phyloP scores from a whole-genome alignment of 1,140 invertebrate genomes.

The Tetramorium simillimum region DNA sequence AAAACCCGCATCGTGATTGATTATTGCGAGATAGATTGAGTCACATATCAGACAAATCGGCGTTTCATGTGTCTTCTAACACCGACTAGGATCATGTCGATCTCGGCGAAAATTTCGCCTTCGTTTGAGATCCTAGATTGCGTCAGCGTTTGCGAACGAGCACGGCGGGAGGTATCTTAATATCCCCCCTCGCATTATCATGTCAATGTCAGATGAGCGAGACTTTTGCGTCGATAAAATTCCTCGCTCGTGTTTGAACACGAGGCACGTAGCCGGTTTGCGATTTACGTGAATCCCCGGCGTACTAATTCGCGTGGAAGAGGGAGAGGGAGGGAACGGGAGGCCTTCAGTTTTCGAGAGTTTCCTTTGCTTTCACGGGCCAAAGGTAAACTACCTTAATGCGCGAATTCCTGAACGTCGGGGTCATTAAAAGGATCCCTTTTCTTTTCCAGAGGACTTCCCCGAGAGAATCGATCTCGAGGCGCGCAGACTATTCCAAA shows the following conservation, averaged over 20 bases:
- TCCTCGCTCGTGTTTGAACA: slow-evolving; percentile 11
- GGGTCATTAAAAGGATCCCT: background rate
- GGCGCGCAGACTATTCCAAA: slow-evolving; percentile 75
- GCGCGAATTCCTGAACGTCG: background rate
- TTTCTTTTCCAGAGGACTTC: slow-evolving; percentile 77
- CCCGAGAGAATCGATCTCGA: slow-evolving; percentile 78
- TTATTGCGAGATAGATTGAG: background rate
- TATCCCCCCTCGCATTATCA: background rate
- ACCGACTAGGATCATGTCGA: background rate
- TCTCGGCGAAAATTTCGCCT: slow-evolving; percentile 23
- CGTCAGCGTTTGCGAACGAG: background rate
- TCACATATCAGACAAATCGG: background rate
- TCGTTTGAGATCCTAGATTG: background rate
- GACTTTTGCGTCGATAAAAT: background rate
- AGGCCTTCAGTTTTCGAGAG: background rate
- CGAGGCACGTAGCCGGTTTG: slow-evolving; percentile 53
- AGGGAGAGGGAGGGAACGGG: background rate
- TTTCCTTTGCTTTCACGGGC: background rate
- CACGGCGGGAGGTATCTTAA: background rate
- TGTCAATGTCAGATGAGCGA: slow-evolving; percentile 48
- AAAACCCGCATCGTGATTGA: background rate
- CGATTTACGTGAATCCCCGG: slow-evolving; percentile 26
- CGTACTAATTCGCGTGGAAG: slow-evolving; percentile 8
- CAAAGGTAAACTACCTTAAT: background rate
- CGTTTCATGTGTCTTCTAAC: background rate